These are phyloP conservation scores for Rhizomys pruinosus DNA, from an alignment of 2,113 vertebrate genomes.

Conservation along the genomic window DNA sequence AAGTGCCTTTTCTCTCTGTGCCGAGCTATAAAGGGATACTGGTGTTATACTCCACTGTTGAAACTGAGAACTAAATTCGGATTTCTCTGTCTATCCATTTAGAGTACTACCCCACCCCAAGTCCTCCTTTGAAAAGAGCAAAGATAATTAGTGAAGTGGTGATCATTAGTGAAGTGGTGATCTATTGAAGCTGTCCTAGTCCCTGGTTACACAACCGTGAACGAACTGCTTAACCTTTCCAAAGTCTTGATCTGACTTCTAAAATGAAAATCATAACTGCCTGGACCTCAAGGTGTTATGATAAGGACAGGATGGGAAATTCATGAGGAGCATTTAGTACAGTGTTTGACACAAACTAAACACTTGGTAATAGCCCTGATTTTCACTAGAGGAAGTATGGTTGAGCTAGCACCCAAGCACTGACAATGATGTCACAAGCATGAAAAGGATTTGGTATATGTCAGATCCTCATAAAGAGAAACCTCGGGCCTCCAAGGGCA, in stretches of 20 bases:
- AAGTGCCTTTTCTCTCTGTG: neutral
- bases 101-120: neutral
- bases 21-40: neutral
- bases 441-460: constrained; percentile 42
- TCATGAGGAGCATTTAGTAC: neutral
- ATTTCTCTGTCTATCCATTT: neutral
- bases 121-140: constrained; percentile 9
- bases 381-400: neutral
- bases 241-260: neutral
- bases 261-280: neutral
- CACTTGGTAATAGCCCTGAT: neutral
- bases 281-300: neutral
- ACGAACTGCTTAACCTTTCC: neutral
- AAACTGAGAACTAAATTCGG: neutral
- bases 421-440: constrained; percentile 19
- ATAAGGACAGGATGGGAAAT: neutral
- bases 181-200: neutral
- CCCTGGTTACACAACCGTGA: neutral
- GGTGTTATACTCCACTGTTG: neutral
- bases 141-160: constrained; percentile 37
- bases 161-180: constrained; percentile 23
- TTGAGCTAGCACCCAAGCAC: constrained; percentile 34
- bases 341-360: neutral
- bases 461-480: neutral
- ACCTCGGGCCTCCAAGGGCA: constrained; percentile 8